Conservation (phyloP, 2,888 invertebrate species). For the Aricia artaxerxes region DNA sequence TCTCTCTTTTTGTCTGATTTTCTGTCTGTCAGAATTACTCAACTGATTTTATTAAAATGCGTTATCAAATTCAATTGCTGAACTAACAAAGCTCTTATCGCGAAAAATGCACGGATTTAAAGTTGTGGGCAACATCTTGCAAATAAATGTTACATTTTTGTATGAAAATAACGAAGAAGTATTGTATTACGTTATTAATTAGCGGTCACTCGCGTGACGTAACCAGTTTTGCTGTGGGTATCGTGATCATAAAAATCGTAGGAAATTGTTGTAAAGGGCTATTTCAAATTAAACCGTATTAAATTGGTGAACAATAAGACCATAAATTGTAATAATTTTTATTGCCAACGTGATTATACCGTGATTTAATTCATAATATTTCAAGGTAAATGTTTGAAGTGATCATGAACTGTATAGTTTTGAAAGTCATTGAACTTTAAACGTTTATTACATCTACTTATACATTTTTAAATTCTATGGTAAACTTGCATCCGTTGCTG, state of each 20-base stretch:
- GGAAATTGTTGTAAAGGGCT: constrained; percentile 4
- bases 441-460: neutral
- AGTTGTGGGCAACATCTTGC: too few relatives aligned
- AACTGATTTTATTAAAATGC: too few relatives aligned
- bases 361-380: neutral
- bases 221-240: neutral
- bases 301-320: neutral
- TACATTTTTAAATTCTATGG: too few relatives aligned
- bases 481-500: too few relatives aligned
- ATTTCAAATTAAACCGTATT: neutral
- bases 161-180: neutral
- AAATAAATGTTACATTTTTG: neutral
- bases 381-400: neutral
- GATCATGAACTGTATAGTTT: neutral
- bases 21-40: too few relatives aligned
- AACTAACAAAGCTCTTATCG: too few relatives aligned
- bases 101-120: too few relatives aligned
- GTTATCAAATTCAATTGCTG: too few relatives aligned
- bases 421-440: neutral
- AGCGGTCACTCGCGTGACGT: neutral
- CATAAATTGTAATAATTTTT: neutral
- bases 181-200: neutral
- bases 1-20: too few relatives aligned
- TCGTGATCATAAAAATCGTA: neutral
- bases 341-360: neutral